Conservation (phyloP, 2,888 invertebrate species). For the Drosophila subsilvestris region DNA sequence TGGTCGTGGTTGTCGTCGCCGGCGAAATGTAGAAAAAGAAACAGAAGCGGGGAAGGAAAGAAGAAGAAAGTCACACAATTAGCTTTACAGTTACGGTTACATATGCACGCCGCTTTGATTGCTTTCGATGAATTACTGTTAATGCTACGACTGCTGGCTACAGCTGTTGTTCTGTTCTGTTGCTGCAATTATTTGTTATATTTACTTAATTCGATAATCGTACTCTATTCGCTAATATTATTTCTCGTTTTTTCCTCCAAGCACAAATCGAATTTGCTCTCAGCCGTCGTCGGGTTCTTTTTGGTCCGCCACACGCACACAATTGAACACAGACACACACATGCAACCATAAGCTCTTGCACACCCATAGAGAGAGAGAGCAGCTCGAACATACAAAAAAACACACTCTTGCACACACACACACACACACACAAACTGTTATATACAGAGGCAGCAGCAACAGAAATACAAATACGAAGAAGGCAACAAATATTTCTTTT, state of each 20-base stretch:
- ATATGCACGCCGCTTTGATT: constrained; percentile 39
- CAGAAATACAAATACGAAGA: constrained; percentile 18
- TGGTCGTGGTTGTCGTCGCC: constrained; percentile 45
- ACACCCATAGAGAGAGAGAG: constrained; percentile 35
- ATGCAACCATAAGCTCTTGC: constrained; percentile 23
- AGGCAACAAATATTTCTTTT: constrained; percentile 48
- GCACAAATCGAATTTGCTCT: constrained; percentile 72
- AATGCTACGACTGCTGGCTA: constrained; percentile 20
- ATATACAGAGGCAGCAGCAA: constrained; percentile 16
- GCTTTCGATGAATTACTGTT: constrained; percentile 49
- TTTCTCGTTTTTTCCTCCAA: constrained; percentile 31
- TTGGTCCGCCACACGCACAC: constrained; percentile 67
- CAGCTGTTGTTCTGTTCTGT: constrained; percentile 12
- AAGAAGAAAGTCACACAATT: constrained; percentile 62
- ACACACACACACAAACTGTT: constrained; percentile 28
- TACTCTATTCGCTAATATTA: constrained; percentile 32
- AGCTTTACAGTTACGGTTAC: constrained; percentile 66
- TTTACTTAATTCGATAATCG: constrained; percentile 41
- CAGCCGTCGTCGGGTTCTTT: constrained; percentile 71
- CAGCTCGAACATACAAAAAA: constrained; percentile 18
- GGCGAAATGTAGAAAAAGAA: constrained; percentile 56
- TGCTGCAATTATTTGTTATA: constrained; percentile 25
- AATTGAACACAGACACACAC: constrained; percentile 47
- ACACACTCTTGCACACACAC: constrained; percentile 31
- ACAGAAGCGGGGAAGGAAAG: constrained; percentile 32